Conservation (phyloP, 2,888 invertebrate genomes). For the Bruchidius siliquastri region DNA sequence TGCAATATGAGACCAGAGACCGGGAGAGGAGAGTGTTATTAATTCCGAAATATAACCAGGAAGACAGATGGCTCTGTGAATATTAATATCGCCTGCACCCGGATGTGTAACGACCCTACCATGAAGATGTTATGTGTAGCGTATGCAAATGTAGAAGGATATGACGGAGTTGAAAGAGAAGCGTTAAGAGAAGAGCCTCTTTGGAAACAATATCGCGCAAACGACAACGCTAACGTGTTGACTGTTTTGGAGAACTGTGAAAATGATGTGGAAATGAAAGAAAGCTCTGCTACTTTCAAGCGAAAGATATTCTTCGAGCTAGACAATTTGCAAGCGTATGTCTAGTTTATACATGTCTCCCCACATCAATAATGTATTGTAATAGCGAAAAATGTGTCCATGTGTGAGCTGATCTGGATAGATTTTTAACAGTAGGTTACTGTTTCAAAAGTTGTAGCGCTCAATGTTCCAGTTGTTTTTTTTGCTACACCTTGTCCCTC, state of each 20-base stretch:
- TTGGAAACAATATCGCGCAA: neutral
- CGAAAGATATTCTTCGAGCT: neutral
- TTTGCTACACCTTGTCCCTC: too few species aligned
- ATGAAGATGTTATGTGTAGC: neutral
- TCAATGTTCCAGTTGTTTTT: too few species aligned
- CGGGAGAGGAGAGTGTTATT: neutral
- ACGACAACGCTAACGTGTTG: neutral
- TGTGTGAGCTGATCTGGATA: too few species aligned
- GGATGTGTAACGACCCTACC: neutral
- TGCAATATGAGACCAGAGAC: neutral
- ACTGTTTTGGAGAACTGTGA: neutral
- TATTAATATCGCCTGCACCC: neutral
- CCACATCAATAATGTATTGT: too few species aligned
- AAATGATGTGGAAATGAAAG: neutral
- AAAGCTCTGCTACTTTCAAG: neutral
- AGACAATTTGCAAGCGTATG: neutral
- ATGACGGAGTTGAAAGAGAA: neutral
- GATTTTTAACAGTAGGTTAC: too few species aligned
- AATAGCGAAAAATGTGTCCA: too few species aligned
- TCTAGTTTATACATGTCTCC: neutral
- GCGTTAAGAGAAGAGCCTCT: neutral
- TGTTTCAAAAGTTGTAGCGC: too few species aligned
- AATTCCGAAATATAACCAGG: neutral
- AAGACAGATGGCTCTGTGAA: neutral
- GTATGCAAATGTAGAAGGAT: neutral